phyloP scores from a whole-genome alignment of 2,888 invertebrate genomes.

The Platycheirus albimanus region DNA sequence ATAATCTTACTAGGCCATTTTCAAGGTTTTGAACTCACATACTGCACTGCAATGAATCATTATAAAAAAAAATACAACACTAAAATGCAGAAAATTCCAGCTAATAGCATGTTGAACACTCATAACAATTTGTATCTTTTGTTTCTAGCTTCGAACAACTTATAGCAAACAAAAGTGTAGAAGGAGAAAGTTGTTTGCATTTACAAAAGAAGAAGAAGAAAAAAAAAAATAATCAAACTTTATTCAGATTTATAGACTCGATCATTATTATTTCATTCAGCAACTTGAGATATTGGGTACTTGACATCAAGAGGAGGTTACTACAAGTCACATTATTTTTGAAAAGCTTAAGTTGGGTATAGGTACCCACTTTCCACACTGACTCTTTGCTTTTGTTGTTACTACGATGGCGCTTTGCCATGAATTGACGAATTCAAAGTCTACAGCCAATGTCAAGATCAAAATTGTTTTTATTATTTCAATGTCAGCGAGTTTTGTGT shows the following conservation, averaged over 20 bases:
- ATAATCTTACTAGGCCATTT: conserved; percentile 20
- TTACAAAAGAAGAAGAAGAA: too few relatives aligned
- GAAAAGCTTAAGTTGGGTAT: background rate
- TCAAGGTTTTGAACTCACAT: conserved; percentile 9
- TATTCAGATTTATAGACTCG: background rate
- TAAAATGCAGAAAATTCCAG: conserved; percentile 15
- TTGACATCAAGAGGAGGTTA: conserved; percentile 46
- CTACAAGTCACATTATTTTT: conserved; percentile 39
- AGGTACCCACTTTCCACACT: conserved; percentile 20
- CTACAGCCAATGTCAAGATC: conserved; percentile 67
- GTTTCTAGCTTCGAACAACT: background rate
- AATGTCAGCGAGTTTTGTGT: conserved; percentile 31
- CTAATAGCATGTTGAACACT: background rate
- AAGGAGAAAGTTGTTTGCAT: conserved; percentile 10
- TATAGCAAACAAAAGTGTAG: background rate
- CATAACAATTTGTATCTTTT: background rate
- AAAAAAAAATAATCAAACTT: background rate
- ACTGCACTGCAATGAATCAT: background rate
- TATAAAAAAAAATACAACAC: conserved; percentile 5
- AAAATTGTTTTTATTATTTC: conserved; percentile 36
- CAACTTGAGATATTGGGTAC: conserved; percentile 28
- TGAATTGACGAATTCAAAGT: conserved; percentile 39
- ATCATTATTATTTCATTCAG: conserved; percentile 14
- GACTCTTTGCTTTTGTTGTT: too few relatives aligned
- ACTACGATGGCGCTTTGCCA: conserved; percentile 33